Evolutionary conservation across 1,140 invertebrate genomes (phyloP), one percentile per base, ranked within the genome.

Genomic region (Eubasilissa regina): DNA sequence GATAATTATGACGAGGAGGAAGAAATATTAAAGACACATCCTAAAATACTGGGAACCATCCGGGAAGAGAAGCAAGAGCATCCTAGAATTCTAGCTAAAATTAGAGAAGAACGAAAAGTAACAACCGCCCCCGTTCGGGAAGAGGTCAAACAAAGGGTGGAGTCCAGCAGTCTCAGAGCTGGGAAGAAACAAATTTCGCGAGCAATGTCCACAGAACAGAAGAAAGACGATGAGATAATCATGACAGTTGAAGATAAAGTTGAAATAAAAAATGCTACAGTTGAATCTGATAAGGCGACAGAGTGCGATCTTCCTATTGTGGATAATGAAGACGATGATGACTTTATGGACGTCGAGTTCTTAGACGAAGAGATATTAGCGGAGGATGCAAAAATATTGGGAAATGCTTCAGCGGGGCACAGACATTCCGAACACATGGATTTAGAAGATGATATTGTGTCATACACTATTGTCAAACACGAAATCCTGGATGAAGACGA

Each of bases 271-370:
- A 9, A 15, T 55, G 53, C 53, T 55, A 21, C 55, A 58, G 21
- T 6, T 58, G n/a, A 58, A 19, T 0, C 13, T 11, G 9, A 58
- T 19, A 13, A 35, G 6, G 25, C 25, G 25, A 35, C 25, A 35
- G 70, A 74, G 15, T 7, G 53, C 8, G 70, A 74, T n/a, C 25
- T 56, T 19, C 51, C 70, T n/a, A 44, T 74, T 8, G 70, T 74
- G n/a, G 48, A 55, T 35, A 35, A 35, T 6, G 21, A 51, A 4
- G 48, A 55, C 53, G 51, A 74, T 56, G 70, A 56, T 7, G 70
- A 74, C 13, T 74, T 74, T 17, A 74, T 44, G 21, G 70, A 74
- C 3, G 25, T 74, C 13, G 70, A 74, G 15, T 74, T 74, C 17
- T 44, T 74, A 53, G 70, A 74, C 17, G 70, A 74, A 19, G 53